Evolutionary conservation across 1,140 invertebrate species (phyloP).

Genomic region (Cryptotermes secundus): DNA sequence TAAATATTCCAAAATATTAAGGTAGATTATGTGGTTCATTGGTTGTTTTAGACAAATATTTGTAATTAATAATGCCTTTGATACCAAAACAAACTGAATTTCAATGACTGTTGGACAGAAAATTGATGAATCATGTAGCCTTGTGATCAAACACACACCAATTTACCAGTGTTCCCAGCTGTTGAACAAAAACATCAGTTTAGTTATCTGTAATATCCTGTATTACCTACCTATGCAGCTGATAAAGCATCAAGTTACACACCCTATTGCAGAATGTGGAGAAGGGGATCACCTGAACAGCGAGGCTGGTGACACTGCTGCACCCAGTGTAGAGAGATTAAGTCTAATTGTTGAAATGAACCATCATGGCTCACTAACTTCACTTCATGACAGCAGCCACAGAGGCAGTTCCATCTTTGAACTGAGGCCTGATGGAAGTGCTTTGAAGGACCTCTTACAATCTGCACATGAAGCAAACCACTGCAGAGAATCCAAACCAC

Average conservation of each 20-base stretch:
- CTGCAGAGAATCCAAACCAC: slow-evolving; percentile 44
- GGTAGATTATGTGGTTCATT: too few species aligned
- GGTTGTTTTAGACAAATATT: too few species aligned
- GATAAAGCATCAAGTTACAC: slow-evolving; percentile 39
- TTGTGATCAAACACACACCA: too few species aligned
- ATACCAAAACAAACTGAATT: too few species aligned
- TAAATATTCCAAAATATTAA: too few species aligned
- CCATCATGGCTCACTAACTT: slow-evolving; percentile 68
- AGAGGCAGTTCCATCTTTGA: slow-evolving; percentile 37
- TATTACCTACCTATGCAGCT: neutral
- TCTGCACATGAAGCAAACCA: slow-evolving; percentile 65
- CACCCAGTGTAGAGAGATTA: slow-evolving; percentile 61
- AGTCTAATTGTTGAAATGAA: slow-evolving; percentile 72
- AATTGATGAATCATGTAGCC: too few species aligned
- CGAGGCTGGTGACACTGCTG: slow-evolving; percentile 50
- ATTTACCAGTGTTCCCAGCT: too few species aligned
- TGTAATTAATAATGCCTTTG: too few species aligned
- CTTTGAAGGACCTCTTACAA: slow-evolving; percentile 44
- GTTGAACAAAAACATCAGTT: too few species aligned
- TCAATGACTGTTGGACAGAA: too few species aligned
- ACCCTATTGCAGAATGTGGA: slow-evolving; percentile 32
- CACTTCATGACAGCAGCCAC: slow-evolving; percentile 55
- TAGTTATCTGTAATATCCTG: too few species aligned
- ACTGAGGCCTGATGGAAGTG: neutral
- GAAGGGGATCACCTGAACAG: slow-evolving; percentile 58